Conservation (phyloP, 2,888 invertebrate genomes). For the Nowickia ferox region DNA sequence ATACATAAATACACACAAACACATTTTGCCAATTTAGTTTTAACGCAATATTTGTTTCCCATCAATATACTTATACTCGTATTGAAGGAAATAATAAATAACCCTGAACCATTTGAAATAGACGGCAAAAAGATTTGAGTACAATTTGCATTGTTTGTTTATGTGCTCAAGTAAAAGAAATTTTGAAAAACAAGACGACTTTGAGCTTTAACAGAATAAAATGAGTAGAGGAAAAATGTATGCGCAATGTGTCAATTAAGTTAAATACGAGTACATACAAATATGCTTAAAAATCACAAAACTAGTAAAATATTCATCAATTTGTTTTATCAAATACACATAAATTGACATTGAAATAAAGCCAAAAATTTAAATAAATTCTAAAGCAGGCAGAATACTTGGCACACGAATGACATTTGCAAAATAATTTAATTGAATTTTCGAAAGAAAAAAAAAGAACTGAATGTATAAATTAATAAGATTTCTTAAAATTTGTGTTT, state of each 20-base stretch:
- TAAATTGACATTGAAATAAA: constrained; percentile 41
- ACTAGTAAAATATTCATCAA: background rate
- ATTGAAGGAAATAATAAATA: background rate
- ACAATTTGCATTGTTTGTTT: constrained; percentile 30
- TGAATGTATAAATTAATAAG: no score
- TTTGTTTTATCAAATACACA: constrained; percentile 11
- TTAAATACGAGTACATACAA: background rate
- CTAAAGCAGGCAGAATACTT: background rate
- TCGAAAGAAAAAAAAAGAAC: background rate
- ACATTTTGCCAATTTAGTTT: constrained; percentile 39
- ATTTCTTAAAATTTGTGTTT: no score
- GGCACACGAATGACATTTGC: background rate
- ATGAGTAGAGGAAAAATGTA: background rate
- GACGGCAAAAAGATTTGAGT: background rate
- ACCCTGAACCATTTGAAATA: constrained; percentile 45
- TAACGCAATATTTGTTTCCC: constrained; percentile 27
- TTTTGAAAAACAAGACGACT: background rate
- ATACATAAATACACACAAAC: background rate
- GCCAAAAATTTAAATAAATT: constrained; percentile 30
- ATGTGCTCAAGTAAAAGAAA: constrained; percentile 8
- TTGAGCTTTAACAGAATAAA: background rate
- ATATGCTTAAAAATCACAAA: background rate
- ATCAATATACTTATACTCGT: background rate
- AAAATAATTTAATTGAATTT: background rate
- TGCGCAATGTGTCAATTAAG: constrained; percentile 36